These are phyloP conservation scores for Eulemur albifrons DNA, from an alignment of 2,797 vertebrate species.

Conservation along the genomic window DNA sequence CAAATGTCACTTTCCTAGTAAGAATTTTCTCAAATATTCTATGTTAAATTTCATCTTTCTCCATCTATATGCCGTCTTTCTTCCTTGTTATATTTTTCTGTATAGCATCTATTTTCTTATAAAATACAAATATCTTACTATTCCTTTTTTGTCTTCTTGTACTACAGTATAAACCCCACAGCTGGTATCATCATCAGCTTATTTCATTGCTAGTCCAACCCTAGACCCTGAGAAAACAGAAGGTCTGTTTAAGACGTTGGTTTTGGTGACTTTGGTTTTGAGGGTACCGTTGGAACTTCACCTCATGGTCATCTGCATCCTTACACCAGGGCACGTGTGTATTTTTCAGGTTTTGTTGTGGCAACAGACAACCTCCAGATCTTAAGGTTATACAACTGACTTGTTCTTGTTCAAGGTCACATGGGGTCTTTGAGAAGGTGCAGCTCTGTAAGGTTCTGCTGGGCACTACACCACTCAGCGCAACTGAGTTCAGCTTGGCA, in stretches of 20 bases:
- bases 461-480: neutral
- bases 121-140: neutral
- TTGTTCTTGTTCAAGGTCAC: neutral
- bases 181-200: neutral
- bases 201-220: rapidly evolving
- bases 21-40: neutral
- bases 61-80: neutral
- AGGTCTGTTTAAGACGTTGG: neutral
- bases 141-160: neutral
- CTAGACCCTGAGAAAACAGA: neutral
- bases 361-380: neutral
- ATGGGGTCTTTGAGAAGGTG: neutral
- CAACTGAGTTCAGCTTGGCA: neutral
- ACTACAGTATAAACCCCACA: neutral
- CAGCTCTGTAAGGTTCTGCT: neutral
- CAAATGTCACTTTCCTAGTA: neutral
- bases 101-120: neutral
- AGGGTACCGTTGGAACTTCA: neutral
- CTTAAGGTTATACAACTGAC: neutral
- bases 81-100: neutral
- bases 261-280: neutral
- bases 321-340: too few species aligned
- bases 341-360: neutral
- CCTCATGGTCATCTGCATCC: neutral
- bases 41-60: neutral